These are phyloP conservation scores for Julus scanicus DNA, from an alignment of 2,888 invertebrate species.

Conservation along the genomic window DNA sequence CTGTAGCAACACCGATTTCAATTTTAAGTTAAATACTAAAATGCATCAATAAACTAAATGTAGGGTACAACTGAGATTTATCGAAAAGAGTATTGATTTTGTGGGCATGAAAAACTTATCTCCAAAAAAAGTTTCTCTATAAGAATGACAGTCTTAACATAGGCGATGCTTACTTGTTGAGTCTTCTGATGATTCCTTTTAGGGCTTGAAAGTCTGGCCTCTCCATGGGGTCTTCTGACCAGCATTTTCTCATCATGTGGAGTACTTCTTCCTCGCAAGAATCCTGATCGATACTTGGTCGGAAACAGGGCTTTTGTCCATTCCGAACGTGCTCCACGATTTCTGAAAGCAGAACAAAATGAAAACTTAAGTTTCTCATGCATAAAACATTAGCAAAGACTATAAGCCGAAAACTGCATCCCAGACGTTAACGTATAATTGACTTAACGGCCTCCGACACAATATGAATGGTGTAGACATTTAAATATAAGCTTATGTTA, in stretches of 20 bases:
- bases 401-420: not conserved
- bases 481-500: not conserved
- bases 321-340: conserved; percentile 80
- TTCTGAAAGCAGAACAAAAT: conserved; percentile 70
- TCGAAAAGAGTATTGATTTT: not conserved
- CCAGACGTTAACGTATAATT: not conserved
- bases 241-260: conserved; percentile 64
- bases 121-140: not conserved
- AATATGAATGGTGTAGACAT: not conserved
- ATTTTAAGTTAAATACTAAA: no score
- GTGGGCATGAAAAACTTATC: not conserved
- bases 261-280: conserved; percentile 79
- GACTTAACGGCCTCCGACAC: not conserved
- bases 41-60: no score
- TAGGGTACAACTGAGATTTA: not conserved
- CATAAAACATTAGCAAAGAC: conserved; percentile 28
- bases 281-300: conserved; percentile 78
- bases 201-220: conserved; percentile 75
- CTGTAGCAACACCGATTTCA: no score
- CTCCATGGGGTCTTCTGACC: conserved; percentile 69
- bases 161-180: conserved; percentile 84
- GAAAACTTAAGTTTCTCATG: not conserved
- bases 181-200: conserved; percentile 86
- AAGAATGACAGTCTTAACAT: not conserved
- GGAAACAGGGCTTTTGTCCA: conserved; percentile 74